phyloP scores from a whole-genome alignment of 2,888 invertebrate genomes.

The Mesochorus sp. region DNA sequence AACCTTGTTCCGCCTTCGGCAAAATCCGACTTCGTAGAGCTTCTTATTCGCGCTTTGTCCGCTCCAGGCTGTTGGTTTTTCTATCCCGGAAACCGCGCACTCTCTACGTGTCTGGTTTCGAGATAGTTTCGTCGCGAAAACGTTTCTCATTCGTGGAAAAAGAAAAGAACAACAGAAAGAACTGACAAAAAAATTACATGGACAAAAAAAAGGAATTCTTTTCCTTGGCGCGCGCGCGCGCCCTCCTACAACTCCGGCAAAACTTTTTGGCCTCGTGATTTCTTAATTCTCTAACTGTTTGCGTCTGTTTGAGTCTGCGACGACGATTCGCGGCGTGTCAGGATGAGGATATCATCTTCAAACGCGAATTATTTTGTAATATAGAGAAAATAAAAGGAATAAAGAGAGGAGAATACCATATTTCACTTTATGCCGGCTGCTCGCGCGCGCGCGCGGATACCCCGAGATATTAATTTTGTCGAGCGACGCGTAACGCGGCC shows the following conservation, averaged over 20 bases:
- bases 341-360: conserved; percentile 29
- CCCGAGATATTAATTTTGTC: conserved; percentile 64
- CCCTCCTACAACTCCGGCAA: neutral
- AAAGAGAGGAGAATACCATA: conserved; percentile 25
- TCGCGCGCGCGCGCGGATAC: conserved; percentile 21
- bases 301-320: neutral
- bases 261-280: conserved; percentile 17
- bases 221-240: neutral
- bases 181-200: no score
- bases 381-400: neutral
- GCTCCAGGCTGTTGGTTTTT: conserved; percentile 22
- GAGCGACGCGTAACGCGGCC: conserved; percentile 65
- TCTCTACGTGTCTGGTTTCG: conserved; percentile 6
- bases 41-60: conserved; percentile 34
- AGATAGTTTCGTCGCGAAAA: conserved; percentile 4
- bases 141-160: conserved; percentile 20
- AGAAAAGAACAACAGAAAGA: no score
- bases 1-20: conserved; percentile 2
- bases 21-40: neutral
- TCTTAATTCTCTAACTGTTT: conserved; percentile 27
- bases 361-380: conserved; percentile 20
- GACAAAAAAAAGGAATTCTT: neutral
- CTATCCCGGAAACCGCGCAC: conserved; percentile 26
- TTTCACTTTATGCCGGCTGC: conserved; percentile 13
- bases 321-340: conserved; percentile 21